Conservation (phyloP, 2,113 vertebrate species). For the Tamias sibiricus region DNA sequence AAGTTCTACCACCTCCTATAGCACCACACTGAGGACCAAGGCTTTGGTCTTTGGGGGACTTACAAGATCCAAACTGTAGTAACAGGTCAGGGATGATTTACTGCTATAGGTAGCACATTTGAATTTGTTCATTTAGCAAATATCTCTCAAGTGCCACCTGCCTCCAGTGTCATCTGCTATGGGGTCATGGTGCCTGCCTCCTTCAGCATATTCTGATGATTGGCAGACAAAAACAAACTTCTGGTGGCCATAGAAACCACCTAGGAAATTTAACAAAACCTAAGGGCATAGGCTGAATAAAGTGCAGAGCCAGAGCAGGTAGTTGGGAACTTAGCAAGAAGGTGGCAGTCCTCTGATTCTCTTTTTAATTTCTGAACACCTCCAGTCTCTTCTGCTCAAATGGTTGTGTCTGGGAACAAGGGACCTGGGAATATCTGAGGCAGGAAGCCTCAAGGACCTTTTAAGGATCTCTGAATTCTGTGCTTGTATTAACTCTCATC, state of each 20-base stretch:
- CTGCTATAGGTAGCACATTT: neutral
- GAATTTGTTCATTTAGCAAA: neutral
- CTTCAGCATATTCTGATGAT: no score
- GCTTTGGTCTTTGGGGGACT: neutral
- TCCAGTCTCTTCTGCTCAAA: neutral
- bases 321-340: neutral
- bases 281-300: neutral
- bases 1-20: neutral
- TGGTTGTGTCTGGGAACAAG: no score
- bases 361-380: neutral
- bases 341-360: neutral
- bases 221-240: neutral
- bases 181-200: neutral
- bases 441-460: neutral
- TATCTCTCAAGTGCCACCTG: neutral
- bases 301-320: rapidly evolving
- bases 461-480: neutral
- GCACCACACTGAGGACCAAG: no score
- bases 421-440: neutral
- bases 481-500: neutral
- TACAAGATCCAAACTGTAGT: neutral
- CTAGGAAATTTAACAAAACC: neutral
- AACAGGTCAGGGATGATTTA: no score
- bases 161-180: neutral
- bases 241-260: neutral